Evolutionary conservation across 2,888 invertebrate species (phyloP).

Genomic region (Eurois occulta): DNA sequence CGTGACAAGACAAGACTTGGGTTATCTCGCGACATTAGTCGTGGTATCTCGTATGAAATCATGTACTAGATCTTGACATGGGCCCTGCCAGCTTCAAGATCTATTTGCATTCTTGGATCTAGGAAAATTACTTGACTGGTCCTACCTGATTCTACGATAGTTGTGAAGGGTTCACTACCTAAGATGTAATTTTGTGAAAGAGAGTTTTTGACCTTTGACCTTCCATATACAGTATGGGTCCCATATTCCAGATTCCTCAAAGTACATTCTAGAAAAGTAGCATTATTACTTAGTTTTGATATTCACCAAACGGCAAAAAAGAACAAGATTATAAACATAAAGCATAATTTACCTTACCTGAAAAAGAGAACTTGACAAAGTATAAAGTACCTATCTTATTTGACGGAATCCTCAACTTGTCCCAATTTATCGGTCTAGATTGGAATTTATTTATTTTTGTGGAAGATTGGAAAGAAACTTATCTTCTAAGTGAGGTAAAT

Average conservation of each 20-base stretch:
- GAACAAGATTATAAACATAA: neutral
- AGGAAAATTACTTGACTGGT: constrained; percentile 33
- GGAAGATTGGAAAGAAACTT: neutral
- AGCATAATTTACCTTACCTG: neutral
- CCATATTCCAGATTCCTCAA: too few relatives aligned
- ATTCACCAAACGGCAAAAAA: neutral
- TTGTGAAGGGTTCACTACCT: neutral
- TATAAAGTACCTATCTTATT: constrained; percentile 31
- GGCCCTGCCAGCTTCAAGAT: constrained; percentile 18
- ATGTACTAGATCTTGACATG: constrained; percentile 51
- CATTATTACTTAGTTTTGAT: neutral
- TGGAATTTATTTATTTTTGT: constrained; percentile 14
- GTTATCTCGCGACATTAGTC: constrained; percentile 27
- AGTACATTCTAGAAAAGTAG: neutral
- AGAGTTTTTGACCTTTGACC: neutral
- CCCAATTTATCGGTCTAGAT: constrained; percentile 17
- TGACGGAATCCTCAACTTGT: constrained; percentile 13
- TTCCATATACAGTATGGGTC: neutral
- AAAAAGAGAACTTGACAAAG: constrained; percentile 26
- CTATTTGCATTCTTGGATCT: constrained; percentile 55
- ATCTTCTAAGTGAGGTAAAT: constrained; percentile 12
- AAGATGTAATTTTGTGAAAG: neutral
- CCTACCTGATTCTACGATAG: constrained; percentile 3
- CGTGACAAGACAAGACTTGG: constrained; percentile 54
- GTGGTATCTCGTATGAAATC: constrained; percentile 37